Evolutionary conservation across 1,140 invertebrate species (phyloP).

Genomic region (Chironomus striatipennis): DNA sequence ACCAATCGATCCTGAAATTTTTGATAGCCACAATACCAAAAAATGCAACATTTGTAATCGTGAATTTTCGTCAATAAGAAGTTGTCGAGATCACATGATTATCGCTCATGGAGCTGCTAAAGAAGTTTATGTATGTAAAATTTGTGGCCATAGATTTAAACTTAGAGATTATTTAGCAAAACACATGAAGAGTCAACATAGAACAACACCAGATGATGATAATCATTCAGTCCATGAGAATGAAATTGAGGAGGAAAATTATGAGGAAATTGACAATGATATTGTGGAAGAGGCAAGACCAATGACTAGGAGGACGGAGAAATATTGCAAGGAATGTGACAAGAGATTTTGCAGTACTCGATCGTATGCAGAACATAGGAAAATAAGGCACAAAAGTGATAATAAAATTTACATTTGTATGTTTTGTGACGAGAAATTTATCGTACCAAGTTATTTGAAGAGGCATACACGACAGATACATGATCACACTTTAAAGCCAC

Average conservation of each 20-base stretch:
- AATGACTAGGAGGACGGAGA: neutral
- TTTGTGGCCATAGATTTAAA: neutral
- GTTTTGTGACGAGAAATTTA: neutral
- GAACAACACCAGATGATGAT: neutral
- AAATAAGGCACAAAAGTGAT: neutral
- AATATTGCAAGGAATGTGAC: neutral
- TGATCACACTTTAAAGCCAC: neutral
- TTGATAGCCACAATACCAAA: neutral
- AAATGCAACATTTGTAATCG: neutral
- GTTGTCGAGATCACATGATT: neutral
- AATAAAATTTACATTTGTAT: neutral
- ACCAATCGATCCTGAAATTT: neutral
- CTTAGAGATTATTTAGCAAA: neutral
- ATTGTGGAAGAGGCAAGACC: neutral
- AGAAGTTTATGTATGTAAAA: neutral
- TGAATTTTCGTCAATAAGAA: neutral
- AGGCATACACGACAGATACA: neutral
- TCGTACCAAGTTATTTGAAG: neutral
- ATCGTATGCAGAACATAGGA: neutral
- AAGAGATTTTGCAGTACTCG: neutral
- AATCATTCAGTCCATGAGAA: neutral
- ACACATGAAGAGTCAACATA: neutral
- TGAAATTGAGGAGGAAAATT: neutral
- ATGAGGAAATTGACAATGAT: neutral
- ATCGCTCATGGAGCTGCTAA: neutral